Base-by-base conservation (phyloP, 1,140 invertebrate genomes). In the Danaus plexippus region DNA sequence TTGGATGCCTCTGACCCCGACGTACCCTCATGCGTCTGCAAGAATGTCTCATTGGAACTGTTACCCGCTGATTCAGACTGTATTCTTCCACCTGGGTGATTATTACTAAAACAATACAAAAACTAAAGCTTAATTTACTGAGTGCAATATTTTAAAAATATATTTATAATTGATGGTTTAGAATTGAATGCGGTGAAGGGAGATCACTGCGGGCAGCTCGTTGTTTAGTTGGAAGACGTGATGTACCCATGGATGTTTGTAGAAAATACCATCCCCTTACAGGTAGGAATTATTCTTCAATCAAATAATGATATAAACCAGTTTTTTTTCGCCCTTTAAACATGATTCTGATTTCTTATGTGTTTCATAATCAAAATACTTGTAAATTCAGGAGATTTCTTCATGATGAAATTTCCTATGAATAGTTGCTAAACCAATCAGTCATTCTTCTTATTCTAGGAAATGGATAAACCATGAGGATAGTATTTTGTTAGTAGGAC, bases 161-260 rank as follows among this genome's bases (percentile, higher is more conserved):
- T 47, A 46, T 13, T n/a, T 44, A 43, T 45, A 47, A 45, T 54
- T 63, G 65, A 8, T 54, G 47, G 7, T 32, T 32, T 43, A 85
- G 82, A 40, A 62, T 71, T 52, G 82, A 86, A 62, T 86, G 82
- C 47, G 82, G 82, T 11, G 80, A 84, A 71, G 82, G 82, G 0
- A 71, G 76, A 42, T 65, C 77, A 3, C 56, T 86, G 12, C 63
- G 79, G 57, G 80, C 83, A 1, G 83, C 83, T 10, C 73, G 83
- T 0, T 86, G 83, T 44, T 68, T 86, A 64, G 67, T 80, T n/a
- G 75, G 65, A 11, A 69, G 72, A n/a, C 66, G 73, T 11, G 80
- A 86, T 49, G 80, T 86, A 2, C 83, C 83, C 1, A 81, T 86
- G 77, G 83, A 84, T 9, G 75, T 86, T 0, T 86, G 80, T 65